Base-by-base conservation (phyloP, 2,888 invertebrate genomes). In the Zaprionus obscuricornis region DNA sequence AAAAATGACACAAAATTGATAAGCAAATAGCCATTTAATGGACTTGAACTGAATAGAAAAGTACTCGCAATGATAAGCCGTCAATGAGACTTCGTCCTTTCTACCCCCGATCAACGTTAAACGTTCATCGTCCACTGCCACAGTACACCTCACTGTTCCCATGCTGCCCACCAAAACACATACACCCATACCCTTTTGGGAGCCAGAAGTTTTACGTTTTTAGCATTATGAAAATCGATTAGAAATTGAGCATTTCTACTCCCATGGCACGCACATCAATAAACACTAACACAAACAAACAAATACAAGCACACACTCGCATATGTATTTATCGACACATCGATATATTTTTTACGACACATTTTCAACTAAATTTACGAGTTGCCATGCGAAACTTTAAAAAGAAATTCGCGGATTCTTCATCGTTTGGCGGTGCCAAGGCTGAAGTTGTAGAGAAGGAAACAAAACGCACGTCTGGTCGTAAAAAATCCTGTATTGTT, bases 1-100 rank as follows among this genome's bases (percentile, higher is more conserved):
- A 33, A 16, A 14, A 11, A 39, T 56, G 59, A 60, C 57, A 62
- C 64, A 56, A 63, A 78, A 82, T 75, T 75, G 75, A 78, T 82
- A 79, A 75, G 78, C 78, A 79, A 79, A 82, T 74, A 74, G 75
- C 66, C 71, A 72, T 78, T 74, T 78, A 78, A 78, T 78, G 63
- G 82, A 72, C 66, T 72, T 66, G 69, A 65, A 66, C 72, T 64
- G 62, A 74, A 78, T 77, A 74, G 42, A 54, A 37, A 59, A 65
- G 71, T 63, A 69, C 64, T 74, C 56, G 60, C 62, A 72, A 69
- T 77, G 74, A 81, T 78, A 77, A 74, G 66, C 72, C 59, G 66
- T 52, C 58, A 77, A 77, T 66, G 64, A 62, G 64, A 57, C 20
- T 18, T 10, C 26, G 6, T 8, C 13, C 14, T 17, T 17, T 3